phyloP scores from a whole-genome alignment of 1,140 invertebrate genomes.

The Anoplolepis gracilipes region DNA sequence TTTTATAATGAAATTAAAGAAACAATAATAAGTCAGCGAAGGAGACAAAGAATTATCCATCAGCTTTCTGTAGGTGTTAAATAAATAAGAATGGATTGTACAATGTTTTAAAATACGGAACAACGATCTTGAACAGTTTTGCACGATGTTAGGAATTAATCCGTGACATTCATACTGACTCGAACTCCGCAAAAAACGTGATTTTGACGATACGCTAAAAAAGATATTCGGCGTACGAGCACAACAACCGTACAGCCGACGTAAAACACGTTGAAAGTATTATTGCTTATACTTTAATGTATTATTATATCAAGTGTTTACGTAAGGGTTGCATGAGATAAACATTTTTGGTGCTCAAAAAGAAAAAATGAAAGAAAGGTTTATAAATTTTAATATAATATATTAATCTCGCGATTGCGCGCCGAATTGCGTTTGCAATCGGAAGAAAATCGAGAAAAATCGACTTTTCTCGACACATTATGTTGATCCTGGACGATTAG shows the following conservation, averaged over 20 bases:
- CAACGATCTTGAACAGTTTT: conserved; percentile 20
- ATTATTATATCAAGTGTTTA: conserved; percentile 78
- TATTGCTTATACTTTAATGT: conserved; percentile 81
- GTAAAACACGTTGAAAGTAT: conserved; percentile 83
- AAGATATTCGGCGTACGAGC: not conserved
- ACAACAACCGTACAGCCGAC: not conserved
- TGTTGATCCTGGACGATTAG: not conserved
- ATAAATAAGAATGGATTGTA: not conserved
- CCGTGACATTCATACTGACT: not conserved
- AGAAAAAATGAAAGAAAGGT: conserved; percentile 29
- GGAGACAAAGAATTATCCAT: not conserved
- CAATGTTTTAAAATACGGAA: not conserved
- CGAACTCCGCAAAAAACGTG: conserved; percentile 23
- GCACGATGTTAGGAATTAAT: not conserved
- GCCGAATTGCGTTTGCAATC: not conserved
- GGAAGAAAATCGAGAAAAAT: not conserved
- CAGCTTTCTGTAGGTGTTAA: not conserved
- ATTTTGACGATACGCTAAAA: conserved; percentile 35
- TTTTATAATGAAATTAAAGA: not conserved
- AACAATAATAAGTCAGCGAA: not conserved
- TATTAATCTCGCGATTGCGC: conserved; percentile 40
- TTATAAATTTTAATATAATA: conserved; percentile 62
- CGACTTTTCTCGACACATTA: not conserved
- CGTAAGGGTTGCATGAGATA: conserved; percentile 72
- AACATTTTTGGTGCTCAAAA: conserved; percentile 67